Conservation (phyloP, 2,797 vertebrate species). For the Pagetopsis macropterus region DNA sequence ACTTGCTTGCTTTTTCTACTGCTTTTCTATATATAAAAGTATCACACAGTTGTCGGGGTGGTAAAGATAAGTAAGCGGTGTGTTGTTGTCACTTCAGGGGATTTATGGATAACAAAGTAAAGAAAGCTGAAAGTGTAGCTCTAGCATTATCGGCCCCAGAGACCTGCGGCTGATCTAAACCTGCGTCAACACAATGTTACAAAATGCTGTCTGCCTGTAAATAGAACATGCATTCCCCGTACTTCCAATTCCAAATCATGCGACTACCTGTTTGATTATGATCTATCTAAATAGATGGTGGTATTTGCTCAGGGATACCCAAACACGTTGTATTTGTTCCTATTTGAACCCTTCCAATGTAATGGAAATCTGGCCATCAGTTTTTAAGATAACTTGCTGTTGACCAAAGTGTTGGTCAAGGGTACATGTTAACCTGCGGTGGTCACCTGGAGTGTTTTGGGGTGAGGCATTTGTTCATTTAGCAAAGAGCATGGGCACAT, state of each 20-base stretch:
- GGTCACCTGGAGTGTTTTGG: not conserved
- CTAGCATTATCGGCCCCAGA: not conserved
- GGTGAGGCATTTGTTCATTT: not conserved
- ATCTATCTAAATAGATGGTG: too few relatives aligned
- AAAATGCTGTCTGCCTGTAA: not conserved
- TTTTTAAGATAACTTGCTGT: not conserved
- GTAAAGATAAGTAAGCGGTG: not conserved
- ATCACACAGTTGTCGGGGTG: not conserved
- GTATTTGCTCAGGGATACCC: not conserved
- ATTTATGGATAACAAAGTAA: slow-evolving; percentile 3
- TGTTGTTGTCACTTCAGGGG: not conserved
- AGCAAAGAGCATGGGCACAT: not conserved
- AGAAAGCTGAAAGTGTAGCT: not conserved
- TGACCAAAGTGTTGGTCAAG: not conserved
- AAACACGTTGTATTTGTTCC: not conserved
- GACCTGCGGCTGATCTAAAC: not conserved
- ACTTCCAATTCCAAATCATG: too few relatives aligned
- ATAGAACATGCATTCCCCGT: not conserved
- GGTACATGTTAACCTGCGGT: not conserved
- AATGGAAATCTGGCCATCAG: not conserved
- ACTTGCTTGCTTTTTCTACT: not conserved
- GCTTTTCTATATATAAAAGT: not conserved
- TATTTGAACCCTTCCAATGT: not conserved
- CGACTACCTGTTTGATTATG: too few relatives aligned
- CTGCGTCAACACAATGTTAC: not conserved